phyloP scores from a whole-genome alignment of 2,113 vertebrate genomes.

The Vicugna pacos region DNA sequence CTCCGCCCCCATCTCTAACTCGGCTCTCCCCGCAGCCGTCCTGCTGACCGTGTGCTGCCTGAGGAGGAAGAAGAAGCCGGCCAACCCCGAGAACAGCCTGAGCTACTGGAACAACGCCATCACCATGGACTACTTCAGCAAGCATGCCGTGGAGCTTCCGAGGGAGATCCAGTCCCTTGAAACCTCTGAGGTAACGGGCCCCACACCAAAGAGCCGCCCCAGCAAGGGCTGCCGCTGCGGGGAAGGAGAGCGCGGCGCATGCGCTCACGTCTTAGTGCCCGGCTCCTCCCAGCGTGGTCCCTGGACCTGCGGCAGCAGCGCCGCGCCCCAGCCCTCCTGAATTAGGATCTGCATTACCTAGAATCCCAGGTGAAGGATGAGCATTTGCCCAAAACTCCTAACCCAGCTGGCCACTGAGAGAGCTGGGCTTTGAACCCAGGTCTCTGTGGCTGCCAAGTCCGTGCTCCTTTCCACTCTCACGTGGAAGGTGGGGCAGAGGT shows the following conservation, averaged over 20 bases:
- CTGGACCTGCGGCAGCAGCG: accelerated
- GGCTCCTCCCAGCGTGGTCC: not conserved
- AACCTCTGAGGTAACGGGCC: slow-evolving; percentile 92
- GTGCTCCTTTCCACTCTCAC: not conserved
- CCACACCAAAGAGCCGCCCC: not conserved
- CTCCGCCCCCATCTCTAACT: not conserved
- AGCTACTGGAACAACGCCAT: slow-evolving; percentile 99
- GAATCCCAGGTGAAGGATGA: not conserved
- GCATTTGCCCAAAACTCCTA: not conserved
- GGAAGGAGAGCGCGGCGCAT: accelerated
- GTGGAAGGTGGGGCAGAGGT: not conserved
- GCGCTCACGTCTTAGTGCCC: accelerated
- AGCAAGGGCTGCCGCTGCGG: not conserved
- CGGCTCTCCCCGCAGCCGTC: slow-evolving; percentile 89
- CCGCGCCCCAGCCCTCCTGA: not conserved
- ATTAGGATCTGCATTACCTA: not conserved
- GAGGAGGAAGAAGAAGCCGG: slow-evolving; percentile 96
- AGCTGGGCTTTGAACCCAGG: not conserved
- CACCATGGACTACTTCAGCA: slow-evolving; percentile 99
- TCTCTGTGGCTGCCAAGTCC: not conserved
- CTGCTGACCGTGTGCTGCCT: slow-evolving; percentile 98
- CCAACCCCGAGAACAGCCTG: slow-evolving; percentile 97
- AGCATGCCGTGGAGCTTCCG: slow-evolving; percentile 96
- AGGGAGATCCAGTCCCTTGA: slow-evolving; percentile 97
- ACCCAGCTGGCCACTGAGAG: not conserved